These are phyloP conservation scores for Gymnoscelis rufifasciata DNA, from an alignment of 2,888 invertebrate species.

Conservation along the genomic window DNA sequence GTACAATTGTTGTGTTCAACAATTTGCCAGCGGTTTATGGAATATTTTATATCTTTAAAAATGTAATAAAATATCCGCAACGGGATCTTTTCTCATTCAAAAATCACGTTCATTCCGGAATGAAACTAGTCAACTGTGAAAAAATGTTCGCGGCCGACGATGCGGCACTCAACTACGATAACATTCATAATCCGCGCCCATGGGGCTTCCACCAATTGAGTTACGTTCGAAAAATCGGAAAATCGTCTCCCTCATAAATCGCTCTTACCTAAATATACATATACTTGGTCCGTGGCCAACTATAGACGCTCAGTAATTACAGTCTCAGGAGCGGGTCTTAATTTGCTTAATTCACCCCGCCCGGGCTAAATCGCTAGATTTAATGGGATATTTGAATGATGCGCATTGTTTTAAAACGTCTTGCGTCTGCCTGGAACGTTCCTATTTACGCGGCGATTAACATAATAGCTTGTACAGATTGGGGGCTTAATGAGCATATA, in stretches of 20 bases:
- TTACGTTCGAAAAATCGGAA: conserved; percentile 52
- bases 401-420: conserved; percentile 67
- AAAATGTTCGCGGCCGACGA: conserved; percentile 36
- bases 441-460: conserved; percentile 29
- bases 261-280: conserved; percentile 22
- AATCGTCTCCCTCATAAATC: conserved; percentile 53
- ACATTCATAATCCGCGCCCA: conserved; percentile 58
- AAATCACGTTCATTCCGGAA: conserved; percentile 15
- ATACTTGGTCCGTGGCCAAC: conserved; percentile 65
- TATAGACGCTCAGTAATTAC: conserved; percentile 68
- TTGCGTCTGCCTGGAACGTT: conserved; percentile 54
- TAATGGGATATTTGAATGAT: conserved; percentile 73
- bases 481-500: not conserved
- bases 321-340: conserved; percentile 69
- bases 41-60: not conserved
- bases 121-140: conserved; percentile 23
- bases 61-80: not conserved
- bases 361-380: conserved; percentile 66
- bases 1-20: too few species aligned
- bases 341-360: conserved; percentile 74
- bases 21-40: too few species aligned
- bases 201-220: conserved; percentile 51
- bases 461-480: conserved; percentile 21
- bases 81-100: conserved; percentile 10
- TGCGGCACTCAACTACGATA: conserved; percentile 45